Conservation (phyloP, 2,888 invertebrate genomes). For the Rhogogaster chlorosoma region DNA sequence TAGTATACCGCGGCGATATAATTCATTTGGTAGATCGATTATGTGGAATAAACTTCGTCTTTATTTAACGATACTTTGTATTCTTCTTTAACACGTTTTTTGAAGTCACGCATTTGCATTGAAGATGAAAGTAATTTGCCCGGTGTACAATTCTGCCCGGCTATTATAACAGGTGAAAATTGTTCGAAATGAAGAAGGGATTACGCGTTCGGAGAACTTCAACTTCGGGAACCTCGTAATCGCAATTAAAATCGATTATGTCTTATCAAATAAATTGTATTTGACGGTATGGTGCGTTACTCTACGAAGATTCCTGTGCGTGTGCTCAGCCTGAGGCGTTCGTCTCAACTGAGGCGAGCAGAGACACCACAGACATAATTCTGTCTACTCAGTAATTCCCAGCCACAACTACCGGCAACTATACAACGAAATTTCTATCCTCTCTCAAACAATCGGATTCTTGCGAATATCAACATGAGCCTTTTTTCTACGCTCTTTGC, state of each 20-base stretch:
- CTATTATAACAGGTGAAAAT: conserved; percentile 2
- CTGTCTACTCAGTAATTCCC: conserved; percentile 77
- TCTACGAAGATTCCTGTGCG: conserved; percentile 62
- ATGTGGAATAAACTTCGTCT: neutral
- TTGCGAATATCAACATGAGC: conserved; percentile 57
- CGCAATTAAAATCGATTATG: conserved; percentile 7
- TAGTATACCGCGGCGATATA: neutral
- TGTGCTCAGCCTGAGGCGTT: conserved; percentile 75
- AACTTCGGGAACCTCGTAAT: neutral
- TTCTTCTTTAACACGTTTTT: conserved; percentile 11
- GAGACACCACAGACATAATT: conserved; percentile 76
- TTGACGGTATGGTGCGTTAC: conserved; percentile 43
- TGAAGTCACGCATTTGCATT: neutral
- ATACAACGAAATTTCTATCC: conserved; percentile 42
- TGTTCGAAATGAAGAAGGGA: neutral
- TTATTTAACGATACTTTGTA: neutral
- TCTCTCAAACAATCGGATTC: conserved; percentile 52
- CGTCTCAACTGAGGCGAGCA: conserved; percentile 76
- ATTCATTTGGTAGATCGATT: neutral
- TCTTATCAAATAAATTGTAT: conserved; percentile 30
- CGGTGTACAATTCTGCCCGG: neutral
- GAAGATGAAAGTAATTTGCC: neutral
- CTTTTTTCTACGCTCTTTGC: conserved; percentile 55
- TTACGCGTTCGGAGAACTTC: conserved; percentile 27
- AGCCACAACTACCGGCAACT: conserved; percentile 57